Evolutionary conservation across 2,113 vertebrate genomes (phyloP), one percentile per base, ranked within the genome.

Genomic region (Stercorarius parasiticus): DNA sequence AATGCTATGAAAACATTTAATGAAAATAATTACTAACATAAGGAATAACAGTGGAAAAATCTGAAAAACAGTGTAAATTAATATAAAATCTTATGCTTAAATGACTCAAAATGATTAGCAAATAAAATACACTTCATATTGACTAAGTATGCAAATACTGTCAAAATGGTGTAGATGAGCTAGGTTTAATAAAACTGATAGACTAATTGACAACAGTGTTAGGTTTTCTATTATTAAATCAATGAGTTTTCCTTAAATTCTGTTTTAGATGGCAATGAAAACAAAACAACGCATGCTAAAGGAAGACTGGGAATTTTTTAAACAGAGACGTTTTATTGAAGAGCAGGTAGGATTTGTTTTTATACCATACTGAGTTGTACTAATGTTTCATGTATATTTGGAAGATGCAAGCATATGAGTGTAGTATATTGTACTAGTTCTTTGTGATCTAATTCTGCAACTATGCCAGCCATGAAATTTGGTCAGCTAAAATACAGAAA

Each of bases 251-350:
- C 82, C 38, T 91, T 92, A 73, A 95, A 95, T 97, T 95, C 61
- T 97, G 55, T 95, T 93, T 61, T 95, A 99, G 99, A 99, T 98
- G 98, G 98, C 99, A 86, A 97, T 99, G 98, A 99, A 99, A 98
- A 98, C 98, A 43, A 99, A 99, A 65, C 99, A 99, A 88, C 98
- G 98, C 67, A 98, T 99, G 98, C 98, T 99, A 47, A 99, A 99
- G 91, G 99, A 99, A 94, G 99, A 99, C 95, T 99, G 99, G 98
- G 99, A 99, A 91, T 99, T 99, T 96, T 99, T 99, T 95, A 99
- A 99, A 91, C 99, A 99, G 93, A 98, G 99, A 42, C 98, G 98
- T 83, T 99, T 99, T 98, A 98, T 99, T 69, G 99, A 99, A 95
- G 99, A 99, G 94, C 99, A 99, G 99, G 99, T 99, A 98, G 81